Evolutionary conservation across 2,113 vertebrate species (phyloP).

Genomic region (Limanda limanda): DNA sequence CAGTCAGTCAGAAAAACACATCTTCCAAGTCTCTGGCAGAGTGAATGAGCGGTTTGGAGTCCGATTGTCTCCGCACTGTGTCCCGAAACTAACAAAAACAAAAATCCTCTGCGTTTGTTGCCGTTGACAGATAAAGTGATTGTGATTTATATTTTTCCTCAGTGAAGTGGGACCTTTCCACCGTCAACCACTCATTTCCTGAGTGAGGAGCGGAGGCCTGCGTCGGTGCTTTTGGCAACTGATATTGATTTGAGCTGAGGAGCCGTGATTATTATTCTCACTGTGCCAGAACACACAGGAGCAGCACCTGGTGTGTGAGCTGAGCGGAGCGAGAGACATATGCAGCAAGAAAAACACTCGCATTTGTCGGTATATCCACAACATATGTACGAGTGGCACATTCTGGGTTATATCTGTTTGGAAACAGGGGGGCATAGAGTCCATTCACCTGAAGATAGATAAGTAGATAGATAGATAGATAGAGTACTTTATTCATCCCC

Average conservation of each 20-base stretch:
- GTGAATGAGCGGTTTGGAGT: neutral
- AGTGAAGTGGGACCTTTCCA: constrained; percentile 40
- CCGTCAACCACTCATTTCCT: constrained; percentile 63
- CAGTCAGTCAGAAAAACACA: constrained; percentile 22
- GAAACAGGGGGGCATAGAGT: constrained; percentile 6
- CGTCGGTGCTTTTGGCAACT: constrained; percentile 44
- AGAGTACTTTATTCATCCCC: too few species aligned
- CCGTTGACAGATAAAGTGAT: constrained; percentile 37
- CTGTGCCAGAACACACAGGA: constrained; percentile 56
- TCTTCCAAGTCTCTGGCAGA: constrained; percentile 31
- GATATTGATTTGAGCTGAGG: constrained; percentile 45
- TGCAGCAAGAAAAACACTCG: constrained; percentile 14
- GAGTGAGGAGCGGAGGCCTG: constrained; percentile 24
- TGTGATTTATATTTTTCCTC: constrained; percentile 34
- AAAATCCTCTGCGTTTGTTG: constrained; percentile 9
- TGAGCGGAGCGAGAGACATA: constrained; percentile 26
- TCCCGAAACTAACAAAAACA: neutral
- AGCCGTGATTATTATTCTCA: constrained; percentile 65
- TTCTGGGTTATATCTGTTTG: neutral
- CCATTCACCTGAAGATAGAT: constrained; percentile 25
- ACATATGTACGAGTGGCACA: neutral
- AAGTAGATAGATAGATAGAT: too few species aligned
- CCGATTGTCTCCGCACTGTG: constrained; percentile 33
- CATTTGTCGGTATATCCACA: constrained; percentile 16
- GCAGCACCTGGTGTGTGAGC: constrained; percentile 75